Evolutionary conservation across 2,888 invertebrate genomes (phyloP).

Genomic region (Dynastes grantii): DNA sequence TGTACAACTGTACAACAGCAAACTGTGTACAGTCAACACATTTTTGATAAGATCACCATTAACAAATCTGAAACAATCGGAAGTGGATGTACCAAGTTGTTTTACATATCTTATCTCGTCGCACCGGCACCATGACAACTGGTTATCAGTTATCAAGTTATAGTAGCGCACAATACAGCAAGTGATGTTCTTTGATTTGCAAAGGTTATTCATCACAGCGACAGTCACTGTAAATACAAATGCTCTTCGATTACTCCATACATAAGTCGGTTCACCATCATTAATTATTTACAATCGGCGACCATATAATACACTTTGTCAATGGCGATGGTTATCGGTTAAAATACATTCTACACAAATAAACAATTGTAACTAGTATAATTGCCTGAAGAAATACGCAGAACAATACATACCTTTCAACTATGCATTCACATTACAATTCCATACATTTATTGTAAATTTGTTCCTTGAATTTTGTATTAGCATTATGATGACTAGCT

Average conservation of each 20-base stretch:
- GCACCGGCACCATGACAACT: slow-evolving; percentile 6
- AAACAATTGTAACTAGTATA: slow-evolving; percentile 28
- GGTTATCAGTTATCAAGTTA: too few species aligned
- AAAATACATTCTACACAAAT: slow-evolving; percentile 6
- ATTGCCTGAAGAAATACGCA: neutral
- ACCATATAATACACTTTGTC: slow-evolving; percentile 22
- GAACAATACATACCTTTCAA: slow-evolving; percentile 7
- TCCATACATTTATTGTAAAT: slow-evolving; percentile 23
- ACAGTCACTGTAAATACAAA: slow-evolving; percentile 19
- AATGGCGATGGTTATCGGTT: slow-evolving; percentile 25
- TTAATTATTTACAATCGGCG: slow-evolving; percentile 40
- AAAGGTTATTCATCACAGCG: slow-evolving; percentile 35
- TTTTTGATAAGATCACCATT: neutral
- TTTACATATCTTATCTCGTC: slow-evolving; percentile 18
- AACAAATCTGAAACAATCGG: slow-evolving; percentile 11
- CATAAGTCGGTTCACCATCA: slow-evolving; percentile 34
- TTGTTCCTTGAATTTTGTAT: slow-evolving; percentile 26
- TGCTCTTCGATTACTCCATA: slow-evolving; percentile 22
- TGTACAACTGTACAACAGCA: neutral
- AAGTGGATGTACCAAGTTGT: neutral
- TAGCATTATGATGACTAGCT: neutral
- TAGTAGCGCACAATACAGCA: slow-evolving; percentile 20
- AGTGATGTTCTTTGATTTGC: slow-evolving; percentile 30
- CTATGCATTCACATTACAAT: slow-evolving; percentile 1
- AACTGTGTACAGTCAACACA: neutral